Base-by-base conservation (phyloP, 2,797 vertebrate species). In the Poliocrania exsul region DNA sequence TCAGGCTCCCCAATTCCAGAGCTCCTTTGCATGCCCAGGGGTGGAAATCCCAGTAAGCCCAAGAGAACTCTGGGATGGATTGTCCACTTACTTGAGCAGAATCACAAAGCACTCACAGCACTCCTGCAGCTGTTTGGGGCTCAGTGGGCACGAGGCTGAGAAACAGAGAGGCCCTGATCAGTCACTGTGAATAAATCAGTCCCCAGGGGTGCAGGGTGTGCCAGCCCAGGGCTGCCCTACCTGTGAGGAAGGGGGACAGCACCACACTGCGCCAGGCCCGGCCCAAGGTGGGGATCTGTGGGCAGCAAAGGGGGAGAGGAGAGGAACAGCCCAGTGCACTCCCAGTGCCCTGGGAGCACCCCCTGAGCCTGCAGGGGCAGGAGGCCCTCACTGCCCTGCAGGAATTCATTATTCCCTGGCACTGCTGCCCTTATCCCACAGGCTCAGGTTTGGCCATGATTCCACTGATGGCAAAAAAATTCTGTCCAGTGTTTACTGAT, bases 211-310 rank as follows among this genome's bases (percentile, higher is more conserved):
- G 40, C 40, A 17, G 60, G 15, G 38, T 11, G 14, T 15, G 28
- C 19, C 17, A 60, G 57, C 1, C 17, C 17, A 14, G 6, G 7
- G 29, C 23, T 58, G 6, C 28, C 65, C 19, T 97, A 99, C 99
- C 99, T 97, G 98, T 98, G 90, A 99, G 98, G 60, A 99, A 98
- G 2, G 99, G 99, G 29, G 99, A 98, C 92, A 99, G 97, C 65
- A 99, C 97, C 50, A 98, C 98, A 7, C 97, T 98, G 91, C 98
- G 98, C 99, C 99, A 99, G 5, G 98, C 98, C 74, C 90, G 97
- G 60, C 90, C 95, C 81, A 98, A 98, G 86, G 90, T 98, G 24
- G 98, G 97, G 16, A 98, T 95, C 98, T 98, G 92, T 16, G 10
- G 71, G 95, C 67, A 70, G 24, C 15, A 92, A 42, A 44, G 46